phyloP scores from a whole-genome alignment of 2,113 vertebrate species.

The Agapornis roseicollis region DNA sequence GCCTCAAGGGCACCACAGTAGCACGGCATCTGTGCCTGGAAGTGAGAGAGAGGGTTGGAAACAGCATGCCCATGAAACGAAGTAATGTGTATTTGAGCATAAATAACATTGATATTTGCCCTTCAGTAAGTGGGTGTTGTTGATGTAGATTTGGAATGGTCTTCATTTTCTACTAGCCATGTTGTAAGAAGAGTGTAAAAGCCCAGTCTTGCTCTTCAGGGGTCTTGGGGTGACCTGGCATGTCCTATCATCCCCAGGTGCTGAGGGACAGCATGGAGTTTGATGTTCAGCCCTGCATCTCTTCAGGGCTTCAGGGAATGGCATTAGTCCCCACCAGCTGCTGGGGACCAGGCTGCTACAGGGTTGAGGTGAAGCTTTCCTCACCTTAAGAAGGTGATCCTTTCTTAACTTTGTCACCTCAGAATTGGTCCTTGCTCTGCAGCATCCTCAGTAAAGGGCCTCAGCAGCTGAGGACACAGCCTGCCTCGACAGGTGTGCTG shows the following conservation, averaged over 20 bases:
- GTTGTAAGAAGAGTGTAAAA: background rate
- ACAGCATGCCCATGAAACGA: background rate
- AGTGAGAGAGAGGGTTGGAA: background rate
- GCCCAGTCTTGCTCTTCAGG: too few species aligned
- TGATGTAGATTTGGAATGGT: background rate
- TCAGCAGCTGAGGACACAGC: background rate
- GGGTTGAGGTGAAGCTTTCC: background rate
- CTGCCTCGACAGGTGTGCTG: background rate
- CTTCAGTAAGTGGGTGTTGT: background rate
- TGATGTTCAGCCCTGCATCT: background rate
- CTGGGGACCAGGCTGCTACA: background rate
- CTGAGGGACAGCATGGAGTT: background rate
- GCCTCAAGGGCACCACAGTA: background rate
- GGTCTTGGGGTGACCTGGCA: background rate
- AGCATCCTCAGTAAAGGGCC: background rate
- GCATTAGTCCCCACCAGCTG: fast-evolving
- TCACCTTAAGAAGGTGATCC: too few species aligned
- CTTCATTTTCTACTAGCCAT: background rate
- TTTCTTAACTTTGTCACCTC: background rate
- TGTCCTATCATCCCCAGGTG: fast-evolving
- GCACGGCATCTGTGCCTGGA: background rate
- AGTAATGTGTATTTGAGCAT: background rate
- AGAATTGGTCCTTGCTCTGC: background rate
- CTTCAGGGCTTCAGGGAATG: background rate
- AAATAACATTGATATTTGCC: background rate